A percentile compares a stretch with the other conserved stretches of the same genome.
phyloP scores from a whole-genome alignment of 2,113 vertebrate genomes.

The Rhinopomastus cyanomelas region DNA sequence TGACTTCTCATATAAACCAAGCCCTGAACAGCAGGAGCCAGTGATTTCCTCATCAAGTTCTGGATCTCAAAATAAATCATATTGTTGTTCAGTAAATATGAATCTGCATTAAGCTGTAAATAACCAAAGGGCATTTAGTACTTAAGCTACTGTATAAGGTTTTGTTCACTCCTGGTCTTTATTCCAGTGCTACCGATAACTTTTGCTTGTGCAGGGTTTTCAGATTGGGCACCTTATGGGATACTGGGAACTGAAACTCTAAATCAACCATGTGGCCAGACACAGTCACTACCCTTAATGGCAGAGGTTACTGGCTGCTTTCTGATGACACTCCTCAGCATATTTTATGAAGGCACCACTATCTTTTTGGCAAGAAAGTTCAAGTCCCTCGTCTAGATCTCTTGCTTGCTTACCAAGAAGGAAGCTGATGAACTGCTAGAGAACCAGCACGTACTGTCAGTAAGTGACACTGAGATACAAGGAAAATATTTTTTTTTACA shows the following conservation, averaged over 20 bases:
- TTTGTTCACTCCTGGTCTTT: not conserved
- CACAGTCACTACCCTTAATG: not conserved
- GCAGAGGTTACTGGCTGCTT: not conserved
- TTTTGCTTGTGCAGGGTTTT: not conserved
- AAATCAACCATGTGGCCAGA: not conserved
- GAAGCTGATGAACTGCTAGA: constrained; percentile 15
- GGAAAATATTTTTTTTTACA: constrained; percentile 24
- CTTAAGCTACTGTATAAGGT: not conserved
- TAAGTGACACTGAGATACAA: constrained; percentile 8
- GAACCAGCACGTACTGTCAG: not conserved
- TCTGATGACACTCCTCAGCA: not conserved
- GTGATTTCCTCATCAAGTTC: not conserved
- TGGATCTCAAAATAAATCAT: not conserved
- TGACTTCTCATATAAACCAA: not conserved
- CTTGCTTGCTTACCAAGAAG: not conserved
- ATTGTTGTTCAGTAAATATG: not conserved
- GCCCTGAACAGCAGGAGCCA: not conserved
- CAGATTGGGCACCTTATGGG: not conserved
- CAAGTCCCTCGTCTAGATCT: not conserved
- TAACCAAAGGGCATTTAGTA: not conserved
- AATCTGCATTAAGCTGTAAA: not conserved
- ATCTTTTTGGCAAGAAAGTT: not conserved
- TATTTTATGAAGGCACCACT: not conserved
- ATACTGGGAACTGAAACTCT: not conserved
- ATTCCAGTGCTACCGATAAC: not conserved